Base-by-base conservation (phyloP, 2,113 vertebrate species). In the Lynx canadensis region DNA sequence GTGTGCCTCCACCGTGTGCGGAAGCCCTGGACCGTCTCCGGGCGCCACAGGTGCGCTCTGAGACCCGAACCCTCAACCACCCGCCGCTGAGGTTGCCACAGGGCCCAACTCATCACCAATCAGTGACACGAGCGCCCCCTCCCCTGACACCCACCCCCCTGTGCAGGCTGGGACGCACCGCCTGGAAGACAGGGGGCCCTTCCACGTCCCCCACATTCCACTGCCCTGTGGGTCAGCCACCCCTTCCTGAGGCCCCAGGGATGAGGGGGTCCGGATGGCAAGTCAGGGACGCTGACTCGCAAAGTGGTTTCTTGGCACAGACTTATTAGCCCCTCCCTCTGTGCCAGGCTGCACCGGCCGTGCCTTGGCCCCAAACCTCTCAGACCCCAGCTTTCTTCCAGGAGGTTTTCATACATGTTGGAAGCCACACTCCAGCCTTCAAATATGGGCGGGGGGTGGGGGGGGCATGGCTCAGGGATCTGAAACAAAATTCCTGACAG, bases 61-160 rank as follows among this genome's bases (percentile, higher is more conserved):
- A 16, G 63, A 38, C 71, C 18, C 2, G 0, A 65, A 10, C 27
- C 55, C 36, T 25, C 18, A 10, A 12, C 3, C 3, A 14, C 36
- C 7, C 21, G 0, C 45, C 0, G 1, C 45, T 1, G 4, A 4
- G 48, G 14, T 38, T 60, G 78, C 65, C 29, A 4, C 38, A 23
- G 45, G 3, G 3, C 18, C 52, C 18, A 16, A 12, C 76, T 23
- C 4, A 33, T 16, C 27, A 15, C 52, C 31, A 16, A 25, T 29
- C 10, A 5, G 0, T 0, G 5, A 50, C 45, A 21, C 1, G 16
- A 45, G 0, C 5, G 29, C 33, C 29, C 29, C 74, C 41, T 78
- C 74, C 8, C 45, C 45, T 10, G 73, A 74, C 27, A 79, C 16
- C 74, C 4, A 0, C 29, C 45, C 9, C 33, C 76, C 29, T 11